Evolutionary conservation across 2,113 vertebrate species (phyloP).

Genomic region (Amazona guildingii): DNA sequence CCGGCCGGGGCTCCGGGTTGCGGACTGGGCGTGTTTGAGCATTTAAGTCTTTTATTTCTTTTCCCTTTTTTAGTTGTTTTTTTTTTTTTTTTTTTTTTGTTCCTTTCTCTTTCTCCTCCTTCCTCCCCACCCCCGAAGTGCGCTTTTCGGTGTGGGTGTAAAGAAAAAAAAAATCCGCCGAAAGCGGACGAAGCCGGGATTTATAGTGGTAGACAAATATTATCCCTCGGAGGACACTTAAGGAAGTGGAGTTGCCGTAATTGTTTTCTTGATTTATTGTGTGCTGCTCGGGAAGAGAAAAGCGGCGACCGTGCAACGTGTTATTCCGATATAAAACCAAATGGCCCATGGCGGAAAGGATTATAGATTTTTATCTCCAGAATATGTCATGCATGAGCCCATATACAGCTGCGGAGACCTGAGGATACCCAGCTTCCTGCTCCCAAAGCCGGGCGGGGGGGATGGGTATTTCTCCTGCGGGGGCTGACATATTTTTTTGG

Average conservation of each 20-base stretch:
- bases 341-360: slow-evolving; percentile 34
- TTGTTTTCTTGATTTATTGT: slow-evolving; percentile 80
- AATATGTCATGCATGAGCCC: not conserved
- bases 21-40: not conserved
- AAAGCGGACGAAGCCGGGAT: slow-evolving; percentile 52
- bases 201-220: slow-evolving; percentile 72
- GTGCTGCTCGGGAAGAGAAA: slow-evolving; percentile 28
- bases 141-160: not conserved
- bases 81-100: too few relatives aligned
- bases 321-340: slow-evolving; percentile 39
- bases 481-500: not conserved
- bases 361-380: slow-evolving; percentile 35
- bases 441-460: not conserved
- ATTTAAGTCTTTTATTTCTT: too few relatives aligned
- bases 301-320: slow-evolving; percentile 17
- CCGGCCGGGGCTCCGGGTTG: not conserved
- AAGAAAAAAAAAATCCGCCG: not conserved
- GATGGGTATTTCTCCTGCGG: not conserved
- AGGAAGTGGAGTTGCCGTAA: slow-evolving; percentile 72
- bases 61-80: too few relatives aligned
- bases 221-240: slow-evolving; percentile 77
- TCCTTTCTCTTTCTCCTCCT: not conserved
- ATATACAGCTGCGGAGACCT: not conserved
- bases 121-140: not conserved
- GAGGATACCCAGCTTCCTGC: not conserved